phyloP scores from a whole-genome alignment of 2,888 invertebrate species.

The Andricus curvator region DNA sequence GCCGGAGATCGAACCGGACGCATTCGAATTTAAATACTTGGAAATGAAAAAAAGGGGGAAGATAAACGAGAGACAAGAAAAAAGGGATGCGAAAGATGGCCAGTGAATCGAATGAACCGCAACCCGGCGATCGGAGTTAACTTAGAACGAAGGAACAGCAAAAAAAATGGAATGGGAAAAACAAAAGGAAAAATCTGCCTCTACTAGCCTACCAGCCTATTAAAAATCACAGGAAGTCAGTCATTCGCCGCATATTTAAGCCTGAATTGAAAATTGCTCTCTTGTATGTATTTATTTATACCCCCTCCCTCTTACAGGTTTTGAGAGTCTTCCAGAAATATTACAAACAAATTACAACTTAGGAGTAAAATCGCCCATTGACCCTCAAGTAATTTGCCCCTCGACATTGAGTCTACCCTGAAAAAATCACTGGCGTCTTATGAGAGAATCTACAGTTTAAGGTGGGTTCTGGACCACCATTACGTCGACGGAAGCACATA shows the following conservation, averaged over 20 bases:
- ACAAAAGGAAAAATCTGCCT: constrained; percentile 6
- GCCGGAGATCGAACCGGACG: constrained; percentile 13
- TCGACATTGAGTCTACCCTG: too few species aligned
- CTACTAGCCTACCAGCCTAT: not conserved
- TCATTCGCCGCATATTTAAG: not conserved
- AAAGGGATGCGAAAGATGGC: constrained; percentile 38
- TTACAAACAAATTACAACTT: too few species aligned
- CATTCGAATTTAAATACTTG: constrained; percentile 36
- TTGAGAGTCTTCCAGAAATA: too few species aligned
- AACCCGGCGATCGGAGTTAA: constrained; percentile 16
- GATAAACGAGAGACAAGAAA: constrained; percentile 38
- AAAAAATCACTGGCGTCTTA: too few species aligned
- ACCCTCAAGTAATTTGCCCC: too few species aligned
- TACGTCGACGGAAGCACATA: too few species aligned
- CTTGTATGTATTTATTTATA: too few species aligned
- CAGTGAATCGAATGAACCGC: constrained; percentile 16
- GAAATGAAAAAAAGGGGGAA: constrained; percentile 26
- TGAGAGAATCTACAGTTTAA: too few species aligned
- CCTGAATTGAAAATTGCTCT: not conserved
- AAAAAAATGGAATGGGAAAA: constrained; percentile 45
- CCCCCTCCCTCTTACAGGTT: too few species aligned
- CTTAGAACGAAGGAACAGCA: constrained; percentile 4
- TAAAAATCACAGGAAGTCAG: not conserved
- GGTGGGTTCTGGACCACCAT: too few species aligned
- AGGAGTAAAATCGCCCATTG: too few species aligned